Evolutionary conservation across 2,797 vertebrate species (phyloP), one percentile per base, ranked within the genome.

Genomic region (Columba guinea): DNA sequence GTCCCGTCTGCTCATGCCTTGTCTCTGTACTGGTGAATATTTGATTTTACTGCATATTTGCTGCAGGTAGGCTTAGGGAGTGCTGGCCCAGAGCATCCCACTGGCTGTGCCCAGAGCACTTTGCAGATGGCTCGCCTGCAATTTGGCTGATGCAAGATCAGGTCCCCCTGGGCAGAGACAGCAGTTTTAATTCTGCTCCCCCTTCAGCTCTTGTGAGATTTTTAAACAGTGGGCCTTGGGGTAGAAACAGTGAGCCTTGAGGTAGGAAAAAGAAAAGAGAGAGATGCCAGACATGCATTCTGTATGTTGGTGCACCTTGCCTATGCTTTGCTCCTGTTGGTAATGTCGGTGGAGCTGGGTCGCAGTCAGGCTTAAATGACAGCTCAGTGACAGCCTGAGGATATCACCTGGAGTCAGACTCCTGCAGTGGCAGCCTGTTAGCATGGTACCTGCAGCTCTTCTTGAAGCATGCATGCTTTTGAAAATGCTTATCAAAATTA

Each of bases 1-100:
- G 27, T 16, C 2, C 16, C 23, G 5, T 56, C 62, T 70, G 21
- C 23, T 87, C 26, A 4, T 13, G 27, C 24, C 35, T 48, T 51
- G 17, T 62, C 59, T 89, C 24, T 23, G 2, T 65, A 55, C 39
- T 49, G 26, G 23, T 32, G 46, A 79, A 48, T 59, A 82, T 32
- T 41, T 78, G 35, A 79, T 67, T 18, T 18, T 7, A 35, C 24
- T 0, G 2, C 60, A 13, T 8, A 0, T 0, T 24, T 62, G 19
- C 48, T n/a, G 24, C 20, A 35, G 39, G 41, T 1, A 2, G 65
- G 34, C 51, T 75, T 65, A 62, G 55, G 55, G 27, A 93, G 63
- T 1, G 5, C 55, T 63, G 52, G 24, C 92, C 63, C 1, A 7
- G 58, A 90, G 84, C 83, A 73, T 17, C 85, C 96, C 3, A 0